Base-by-base conservation (phyloP, 92 coral and sea anemone species). In the Bergia puertoricense region DNA sequence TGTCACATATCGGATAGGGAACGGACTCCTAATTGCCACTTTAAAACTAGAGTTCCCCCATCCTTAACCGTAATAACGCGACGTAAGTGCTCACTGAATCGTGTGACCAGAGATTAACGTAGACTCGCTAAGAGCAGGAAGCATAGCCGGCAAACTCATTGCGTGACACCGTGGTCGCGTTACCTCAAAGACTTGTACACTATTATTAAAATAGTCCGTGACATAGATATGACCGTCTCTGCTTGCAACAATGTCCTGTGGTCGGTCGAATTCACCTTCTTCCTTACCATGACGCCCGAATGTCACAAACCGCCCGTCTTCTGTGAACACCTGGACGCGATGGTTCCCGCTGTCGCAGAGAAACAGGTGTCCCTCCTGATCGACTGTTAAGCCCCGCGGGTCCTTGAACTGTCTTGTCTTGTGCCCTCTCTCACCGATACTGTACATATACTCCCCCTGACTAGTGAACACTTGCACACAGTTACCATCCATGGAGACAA, bases 301-400 rank as follows among this genome's bases (percentile, higher is more conserved):
- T 72, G 86, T 82, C 45, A 89, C 87, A 42, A 92, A 86, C 36
- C 93, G 88, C 46, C 98, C 96, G 50, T 95, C 98, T 18, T 82
- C 88, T 23, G 94, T 85, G 85, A 93, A 91, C 71, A 93, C 88
- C 44, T 93, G 96, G 1, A 95, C 90, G 36, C 98, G 94, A 79
- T 95, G 98, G 77, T 95, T 93, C 18, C 94, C 98, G 73, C 96
- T 88, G 79, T 95, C 98, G 57, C 98, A 93, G 23, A 95, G 93
- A 36, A 93, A 75, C 81, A 95, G 89, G 56, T 91, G 91, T 20
- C 90, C 94, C 18, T 90, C 67, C 14, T 88, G 59, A 43, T 95
- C 96, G 23, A 95, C 90, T 13, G 92, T 79, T 75, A 95, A 44
- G 1, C 98, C 98, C 65, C 98, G 86, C 10, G 98, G 98, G 2